A percentile compares a stretch with the other conserved stretches of the same genome.
Conservation (phyloP, 2,113 vertebrate genomes). For the Nycticryphes semicollaris region DNA sequence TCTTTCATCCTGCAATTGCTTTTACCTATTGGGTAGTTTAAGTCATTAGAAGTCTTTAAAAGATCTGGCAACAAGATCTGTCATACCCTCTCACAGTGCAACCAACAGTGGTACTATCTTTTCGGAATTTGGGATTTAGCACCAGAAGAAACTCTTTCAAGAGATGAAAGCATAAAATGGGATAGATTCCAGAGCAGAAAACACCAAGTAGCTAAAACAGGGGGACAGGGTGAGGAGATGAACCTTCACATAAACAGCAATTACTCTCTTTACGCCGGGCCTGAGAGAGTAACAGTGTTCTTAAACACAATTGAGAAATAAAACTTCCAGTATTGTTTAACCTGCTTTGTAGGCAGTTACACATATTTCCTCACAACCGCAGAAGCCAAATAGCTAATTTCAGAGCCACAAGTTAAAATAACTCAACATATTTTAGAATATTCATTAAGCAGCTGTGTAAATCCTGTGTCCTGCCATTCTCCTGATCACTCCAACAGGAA, state of each 20-base stretch:
- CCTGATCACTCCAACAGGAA: neutral
- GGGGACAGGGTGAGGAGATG: neutral
- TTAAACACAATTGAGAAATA: neutral
- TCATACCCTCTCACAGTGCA: accelerated
- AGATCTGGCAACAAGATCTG: neutral
- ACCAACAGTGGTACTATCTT: neutral
- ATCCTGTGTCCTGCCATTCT: conserved; percentile 1
- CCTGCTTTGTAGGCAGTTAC: neutral
- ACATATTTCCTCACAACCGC: neutral
- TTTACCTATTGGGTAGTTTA: neutral
- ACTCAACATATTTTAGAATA: neutral
- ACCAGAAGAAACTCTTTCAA: neutral
- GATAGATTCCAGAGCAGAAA: neutral
- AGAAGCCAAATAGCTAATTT: neutral
- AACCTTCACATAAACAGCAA: neutral
- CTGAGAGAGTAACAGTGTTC: neutral
- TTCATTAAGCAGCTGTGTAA: conserved; percentile 26
- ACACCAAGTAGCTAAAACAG: neutral
- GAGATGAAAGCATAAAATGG: neutral
- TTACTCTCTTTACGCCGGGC: neutral
- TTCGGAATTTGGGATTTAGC: neutral
- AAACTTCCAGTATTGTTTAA: neutral
- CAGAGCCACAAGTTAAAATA: neutral
- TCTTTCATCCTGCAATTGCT: neutral
- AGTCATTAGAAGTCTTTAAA: neutral